Base-by-base conservation (phyloP, 2,797 vertebrate genomes). In the Macroramphosus scolopax region DNA sequence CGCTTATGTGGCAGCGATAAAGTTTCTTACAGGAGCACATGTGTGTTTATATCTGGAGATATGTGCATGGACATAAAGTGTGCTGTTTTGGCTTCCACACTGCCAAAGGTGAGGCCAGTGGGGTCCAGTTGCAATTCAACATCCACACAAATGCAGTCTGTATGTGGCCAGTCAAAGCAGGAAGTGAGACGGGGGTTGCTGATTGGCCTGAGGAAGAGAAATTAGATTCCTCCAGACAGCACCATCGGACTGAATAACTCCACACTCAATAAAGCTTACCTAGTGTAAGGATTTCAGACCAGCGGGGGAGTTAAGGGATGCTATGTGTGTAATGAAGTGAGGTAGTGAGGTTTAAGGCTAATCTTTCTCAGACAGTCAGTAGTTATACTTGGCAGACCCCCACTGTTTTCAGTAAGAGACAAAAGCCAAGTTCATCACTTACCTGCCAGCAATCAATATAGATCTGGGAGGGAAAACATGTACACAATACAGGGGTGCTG, bases 1-100 rank as follows among this genome's bases (percentile, higher is more conserved):
- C 12, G 68, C 88, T 91, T 92, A 91, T 91, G 89, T 91, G 90
- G 88, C 87, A 86, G 88, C 71, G 92, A 95, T 96, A 96, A 94
- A 91, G 92, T 93, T 94, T 92, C 88, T 90, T 91, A 89, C 89
- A 87, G 79, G 86, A 89, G 89, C 79, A 73, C 71, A 78, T 77
- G 73, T 75, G 75, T 87, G 84, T 89, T 89, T 88, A 85, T 87
- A 83, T 84, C 76, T 87, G 61, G 57, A 83, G 81, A 90, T 86
- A 92, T 86, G 91, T 90, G 84, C 83, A 82, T 84, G 80, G 90
- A 92, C 87, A 92, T 92, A 92, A 93, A 93, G 92, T 56, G 83
- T 91, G 93, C 94, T 93, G 91, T 93, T 92, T 91, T 82, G 77
- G 85, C 86, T 87, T 91, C 90, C 86, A 89, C 78, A 80, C 77